Evolutionary conservation across 1,140 invertebrate genomes (phyloP), one percentile per base, ranked within the genome.

Genomic region (Drosophila pandora): DNA sequence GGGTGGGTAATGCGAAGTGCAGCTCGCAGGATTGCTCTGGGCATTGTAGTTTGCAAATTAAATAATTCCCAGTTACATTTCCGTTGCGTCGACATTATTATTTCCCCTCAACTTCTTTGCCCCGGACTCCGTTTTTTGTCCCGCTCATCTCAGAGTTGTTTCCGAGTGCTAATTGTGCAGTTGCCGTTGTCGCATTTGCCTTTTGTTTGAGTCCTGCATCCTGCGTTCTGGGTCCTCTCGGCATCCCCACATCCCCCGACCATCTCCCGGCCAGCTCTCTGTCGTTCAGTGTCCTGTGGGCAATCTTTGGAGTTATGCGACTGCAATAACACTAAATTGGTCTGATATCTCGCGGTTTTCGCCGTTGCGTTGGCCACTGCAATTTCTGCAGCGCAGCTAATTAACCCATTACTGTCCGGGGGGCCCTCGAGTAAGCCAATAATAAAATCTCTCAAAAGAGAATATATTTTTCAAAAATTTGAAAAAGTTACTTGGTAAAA

Each of bases 61-160:
- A 87, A 87, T 87, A 87, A 87, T 87, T 87, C 82, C 82, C 82
- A 87, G 82, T 87, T 79, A 87, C 82, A 87, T 87, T 87, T 87
- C 82, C 82, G 83, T 88, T 77, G 83, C 79, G 81, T 84, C 82
- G 81, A 73, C 81, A 87, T 87, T 87, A 87, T 82, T 87, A 88
- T 87, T 85, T 87, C 69, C 68, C 82, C 67, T 72, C 73, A 57
- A 70, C 67, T 70, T 79, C 74, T 62, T 81, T 54, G 47, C 59
- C 61, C 54, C 67, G 37, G 41, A 21, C 41, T 21, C 39, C 43
- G n/a, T 17, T 43, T 43, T 43, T 39, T 41, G 54, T 37, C 45
- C 50, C 12, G 9, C 43, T 50, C 49, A 21, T 61, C 47, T 59
- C 48, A 52, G 79, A 82, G 72, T 59, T 68, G 76, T 69, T 82